Evolutionary conservation across 1,140 invertebrate species (phyloP).

Genomic region (Diorhabda carinulata): DNA sequence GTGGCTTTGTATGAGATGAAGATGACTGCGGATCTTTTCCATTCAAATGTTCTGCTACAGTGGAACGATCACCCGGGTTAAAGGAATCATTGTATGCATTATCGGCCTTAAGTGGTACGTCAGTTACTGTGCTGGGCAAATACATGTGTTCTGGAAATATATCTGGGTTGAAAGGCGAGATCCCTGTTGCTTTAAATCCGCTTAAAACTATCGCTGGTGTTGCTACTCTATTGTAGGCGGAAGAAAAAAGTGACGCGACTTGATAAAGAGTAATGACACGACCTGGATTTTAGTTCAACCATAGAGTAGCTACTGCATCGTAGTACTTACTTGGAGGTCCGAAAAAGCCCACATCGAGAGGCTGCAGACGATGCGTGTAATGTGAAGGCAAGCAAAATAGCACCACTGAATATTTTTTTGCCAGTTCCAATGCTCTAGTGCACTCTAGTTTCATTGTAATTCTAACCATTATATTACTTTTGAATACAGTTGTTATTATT

Average conservation of each 20-base stretch:
- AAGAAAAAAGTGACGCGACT: conserved; percentile 6
- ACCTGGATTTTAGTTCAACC: conserved; percentile 15
- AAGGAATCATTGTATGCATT: not conserved
- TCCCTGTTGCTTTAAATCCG: conserved; percentile 15
- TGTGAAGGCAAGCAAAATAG: too few relatives aligned
- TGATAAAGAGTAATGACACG: conserved; percentile 12
- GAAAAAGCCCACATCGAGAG: too few relatives aligned
- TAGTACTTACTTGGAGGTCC: too few relatives aligned
- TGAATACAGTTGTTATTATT: too few relatives aligned
- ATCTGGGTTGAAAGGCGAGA: not conserved
- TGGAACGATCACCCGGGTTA: not conserved
- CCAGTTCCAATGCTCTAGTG: too few relatives aligned
- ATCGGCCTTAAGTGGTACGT: not conserved
- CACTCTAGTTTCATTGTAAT: too few relatives aligned
- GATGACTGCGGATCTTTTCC: not conserved
- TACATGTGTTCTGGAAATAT: conserved; percentile 16
- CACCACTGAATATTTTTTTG: too few relatives aligned
- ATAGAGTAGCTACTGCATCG: too few relatives aligned
- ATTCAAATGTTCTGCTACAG: not conserved
- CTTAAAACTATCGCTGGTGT: not conserved
- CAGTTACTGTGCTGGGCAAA: conserved; percentile 3
- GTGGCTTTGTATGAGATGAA: too few relatives aligned
- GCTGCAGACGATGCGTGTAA: too few relatives aligned
- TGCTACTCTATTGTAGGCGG: conserved; percentile 9
- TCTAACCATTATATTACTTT: too few relatives aligned